Percentiles rank a stretch among this genome's conserved stretches.
Evolutionary conservation across 2,888 invertebrate genomes (phyloP).

Genomic region (Sclerodermus sp.): DNA sequence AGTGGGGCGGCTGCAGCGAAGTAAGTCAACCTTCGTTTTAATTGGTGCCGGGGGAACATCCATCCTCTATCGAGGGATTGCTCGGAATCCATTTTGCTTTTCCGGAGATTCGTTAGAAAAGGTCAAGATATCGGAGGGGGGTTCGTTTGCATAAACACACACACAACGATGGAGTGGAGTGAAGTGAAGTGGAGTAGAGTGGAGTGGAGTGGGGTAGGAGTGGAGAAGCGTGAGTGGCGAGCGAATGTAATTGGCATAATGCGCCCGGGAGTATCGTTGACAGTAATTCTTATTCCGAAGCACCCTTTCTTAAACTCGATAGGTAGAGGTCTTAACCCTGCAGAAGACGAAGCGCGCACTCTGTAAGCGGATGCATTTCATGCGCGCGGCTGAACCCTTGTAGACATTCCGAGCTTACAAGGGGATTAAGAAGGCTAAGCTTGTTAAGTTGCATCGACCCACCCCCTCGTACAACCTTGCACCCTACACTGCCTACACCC

Average conservation of each 20-base stretch:
- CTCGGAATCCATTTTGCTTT: too few relatives aligned
- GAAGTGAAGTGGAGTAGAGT: too few relatives aligned
- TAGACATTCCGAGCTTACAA: constrained; percentile 58
- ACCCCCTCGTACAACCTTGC: constrained; percentile 23
- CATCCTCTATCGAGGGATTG: too few relatives aligned
- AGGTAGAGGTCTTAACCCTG: constrained; percentile 26
- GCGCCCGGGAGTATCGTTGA: too few relatives aligned
- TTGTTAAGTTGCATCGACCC: constrained; percentile 56
- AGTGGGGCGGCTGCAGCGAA: constrained; percentile 95
- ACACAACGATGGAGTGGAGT: too few relatives aligned
- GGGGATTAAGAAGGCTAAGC: constrained; percentile 56
- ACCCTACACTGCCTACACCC: neutral
- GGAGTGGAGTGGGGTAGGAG: too few relatives aligned
- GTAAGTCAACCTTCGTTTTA: constrained; percentile 53
- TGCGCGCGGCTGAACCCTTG: constrained; percentile 58
- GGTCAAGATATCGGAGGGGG: too few relatives aligned
- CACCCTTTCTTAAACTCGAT: neutral
- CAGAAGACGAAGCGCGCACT: constrained; percentile 35
- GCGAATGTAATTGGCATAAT: too few relatives aligned
- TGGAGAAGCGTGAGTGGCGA: too few relatives aligned
- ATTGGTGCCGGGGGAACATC: too few relatives aligned
- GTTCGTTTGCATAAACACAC: neutral
- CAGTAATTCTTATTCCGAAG: too few relatives aligned
- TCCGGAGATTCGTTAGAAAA: too few relatives aligned
- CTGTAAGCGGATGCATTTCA: constrained; percentile 56